A percentile compares a stretch with the other conserved stretches of the same genome.
Conservation (phyloP, 2,888 invertebrate species). For the Zygogramma bicolorata region DNA sequence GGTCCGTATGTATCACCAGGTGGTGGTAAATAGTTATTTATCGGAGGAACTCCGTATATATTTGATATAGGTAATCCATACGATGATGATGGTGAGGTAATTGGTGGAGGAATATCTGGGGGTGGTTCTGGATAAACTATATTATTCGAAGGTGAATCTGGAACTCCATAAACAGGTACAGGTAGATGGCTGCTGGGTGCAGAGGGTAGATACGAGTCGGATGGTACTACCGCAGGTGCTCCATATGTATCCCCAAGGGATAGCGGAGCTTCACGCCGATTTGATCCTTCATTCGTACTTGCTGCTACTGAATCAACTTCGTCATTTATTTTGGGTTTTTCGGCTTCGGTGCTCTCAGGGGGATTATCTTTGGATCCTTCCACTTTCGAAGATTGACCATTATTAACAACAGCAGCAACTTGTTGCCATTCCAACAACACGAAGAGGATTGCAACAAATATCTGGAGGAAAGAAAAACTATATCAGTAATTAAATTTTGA, state of each 20-base stretch:
- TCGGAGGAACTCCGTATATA: slow-evolving; percentile 46
- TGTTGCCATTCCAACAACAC: slow-evolving; percentile 57
- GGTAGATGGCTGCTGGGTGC: slow-evolving; percentile 68
- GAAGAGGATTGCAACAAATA: slow-evolving; percentile 59
- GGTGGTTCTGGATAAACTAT: slow-evolving; percentile 67
- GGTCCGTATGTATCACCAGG: slow-evolving; percentile 26
- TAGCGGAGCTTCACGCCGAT: slow-evolving; percentile 61
- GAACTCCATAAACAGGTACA: slow-evolving; percentile 73
- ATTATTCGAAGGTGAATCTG: slow-evolving; percentile 67
- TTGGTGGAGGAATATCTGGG: slow-evolving; percentile 66
- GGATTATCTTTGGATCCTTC: slow-evolving; percentile 44
- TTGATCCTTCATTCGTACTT: slow-evolving; percentile 59
- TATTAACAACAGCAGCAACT: slow-evolving; percentile 64
- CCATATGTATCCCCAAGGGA: slow-evolving; percentile 68
- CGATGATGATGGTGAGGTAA: slow-evolving; percentile 43
- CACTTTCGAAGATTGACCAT: slow-evolving; percentile 49
- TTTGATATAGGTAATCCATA: slow-evolving; percentile 56
- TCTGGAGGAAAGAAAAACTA: slow-evolving; percentile 55
- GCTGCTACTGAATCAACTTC: slow-evolving; percentile 57
- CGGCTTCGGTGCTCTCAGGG: slow-evolving; percentile 33
- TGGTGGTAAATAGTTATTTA: slow-evolving; percentile 21
- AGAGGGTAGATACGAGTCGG: slow-evolving; percentile 63
- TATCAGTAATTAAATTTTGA: no score
- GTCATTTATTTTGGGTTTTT: slow-evolving; percentile 33
- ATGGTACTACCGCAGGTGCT: slow-evolving; percentile 70